Evolutionary conservation across 2,888 invertebrate species (phyloP).

Genomic region (Lasioglossum calceatum): DNA sequence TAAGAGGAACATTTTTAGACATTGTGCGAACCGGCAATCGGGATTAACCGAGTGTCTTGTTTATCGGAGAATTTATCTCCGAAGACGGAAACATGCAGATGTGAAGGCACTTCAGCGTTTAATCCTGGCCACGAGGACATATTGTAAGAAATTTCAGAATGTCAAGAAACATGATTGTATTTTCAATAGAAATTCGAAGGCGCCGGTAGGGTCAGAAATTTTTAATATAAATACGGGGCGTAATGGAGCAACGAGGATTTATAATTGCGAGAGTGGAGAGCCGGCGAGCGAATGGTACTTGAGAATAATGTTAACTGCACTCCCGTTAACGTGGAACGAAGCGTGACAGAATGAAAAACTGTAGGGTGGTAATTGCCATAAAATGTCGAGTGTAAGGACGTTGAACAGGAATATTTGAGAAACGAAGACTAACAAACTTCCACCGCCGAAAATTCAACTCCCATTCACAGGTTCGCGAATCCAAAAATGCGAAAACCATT

Average conservation of each 20-base stretch:
- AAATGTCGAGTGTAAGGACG: conserved; percentile 19
- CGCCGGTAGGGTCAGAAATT: neutral
- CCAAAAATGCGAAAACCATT: neutral
- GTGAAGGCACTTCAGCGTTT: neutral
- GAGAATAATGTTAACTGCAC: conserved; percentile 27
- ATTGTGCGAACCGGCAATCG: neutral
- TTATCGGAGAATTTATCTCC: neutral
- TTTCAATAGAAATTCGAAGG: neutral
- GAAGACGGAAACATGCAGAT: neutral
- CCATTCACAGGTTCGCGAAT: neutral
- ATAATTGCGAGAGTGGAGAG: conserved; percentile 8
- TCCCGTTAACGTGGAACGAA: conserved; percentile 2
- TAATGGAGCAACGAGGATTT: conserved; percentile 2
- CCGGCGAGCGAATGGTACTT: conserved; percentile 27
- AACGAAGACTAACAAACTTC: conserved; percentile 1
- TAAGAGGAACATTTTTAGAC: conserved; percentile 1
- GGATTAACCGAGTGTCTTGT: neutral
- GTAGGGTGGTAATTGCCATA: conserved; percentile 17
- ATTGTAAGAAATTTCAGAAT: neutral
- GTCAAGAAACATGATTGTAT: neutral
- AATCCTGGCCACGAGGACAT: neutral
- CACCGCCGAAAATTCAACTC: neutral
- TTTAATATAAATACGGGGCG: neutral
- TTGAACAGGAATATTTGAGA: neutral
- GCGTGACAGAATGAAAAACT: conserved; percentile 11